A percentile compares a stretch with the other conserved stretches of the same genome.
Conservation (phyloP, 1,140 invertebrate genomes). For the Drosophila parvula region DNA sequence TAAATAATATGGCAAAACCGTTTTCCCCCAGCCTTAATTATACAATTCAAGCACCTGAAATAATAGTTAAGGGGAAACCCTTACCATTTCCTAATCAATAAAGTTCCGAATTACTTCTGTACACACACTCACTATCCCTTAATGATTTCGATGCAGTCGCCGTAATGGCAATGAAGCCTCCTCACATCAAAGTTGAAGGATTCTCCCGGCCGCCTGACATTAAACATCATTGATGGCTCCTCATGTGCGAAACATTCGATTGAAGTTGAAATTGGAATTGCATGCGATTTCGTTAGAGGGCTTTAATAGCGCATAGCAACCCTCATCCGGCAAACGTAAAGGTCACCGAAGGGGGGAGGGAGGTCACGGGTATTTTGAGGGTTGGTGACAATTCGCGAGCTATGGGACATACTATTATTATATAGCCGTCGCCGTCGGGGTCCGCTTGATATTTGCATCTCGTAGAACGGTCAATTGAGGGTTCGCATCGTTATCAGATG, state of each 20-base stretch:
- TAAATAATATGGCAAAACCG: no score
- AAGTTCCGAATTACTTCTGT: constrained; percentile 14
- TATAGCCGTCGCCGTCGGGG: constrained; percentile 28
- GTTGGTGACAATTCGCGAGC: constrained; percentile 40
- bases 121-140: constrained; percentile 20
- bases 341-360: constrained; percentile 5
- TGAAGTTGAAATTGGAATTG: constrained; percentile 41
- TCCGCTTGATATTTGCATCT: constrained; percentile 47
- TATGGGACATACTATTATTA: constrained; percentile 24
- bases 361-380: constrained; percentile 9
- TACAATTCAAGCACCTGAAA: constrained; percentile 6
- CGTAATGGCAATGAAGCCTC: constrained; percentile 37
- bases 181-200: constrained; percentile 45
- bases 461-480: constrained; percentile 48
- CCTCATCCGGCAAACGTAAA: constrained; percentile 34
- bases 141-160: constrained; percentile 26
- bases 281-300: constrained; percentile 33
- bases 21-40: not conserved
- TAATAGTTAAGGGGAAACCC: not conserved
- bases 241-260: constrained; percentile 48
- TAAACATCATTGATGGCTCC: constrained; percentile 51
- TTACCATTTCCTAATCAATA: constrained; percentile 16
- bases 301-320: constrained; percentile 39
- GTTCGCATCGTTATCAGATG: constrained; percentile 50
- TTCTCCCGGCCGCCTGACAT: constrained; percentile 28